Percentiles rank a stretch among this genome's conserved stretches.
These are phyloP conservation scores for Carettochelys insculpta DNA, from an alignment of 2,113 vertebrate species.

Conservation along the genomic window DNA sequence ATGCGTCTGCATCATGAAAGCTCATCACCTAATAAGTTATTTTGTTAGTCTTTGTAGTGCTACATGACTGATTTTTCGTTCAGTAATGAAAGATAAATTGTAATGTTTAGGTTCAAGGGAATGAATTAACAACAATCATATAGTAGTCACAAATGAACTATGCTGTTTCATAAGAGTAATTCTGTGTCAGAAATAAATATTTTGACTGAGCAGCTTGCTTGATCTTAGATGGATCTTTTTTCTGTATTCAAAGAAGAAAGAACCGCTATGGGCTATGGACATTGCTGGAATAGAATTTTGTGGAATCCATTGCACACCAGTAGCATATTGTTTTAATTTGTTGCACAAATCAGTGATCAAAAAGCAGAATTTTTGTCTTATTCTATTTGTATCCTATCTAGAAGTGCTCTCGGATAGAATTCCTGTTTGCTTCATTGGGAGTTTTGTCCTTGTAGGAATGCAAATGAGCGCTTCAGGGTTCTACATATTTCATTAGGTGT, in stretches of 20 bases:
- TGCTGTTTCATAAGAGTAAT: background rate
- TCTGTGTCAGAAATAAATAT: background rate
- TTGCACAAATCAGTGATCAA: background rate
- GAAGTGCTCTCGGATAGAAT: background rate
- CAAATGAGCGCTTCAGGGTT: background rate
- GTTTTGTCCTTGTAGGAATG: background rate
- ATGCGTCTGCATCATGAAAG: no score
- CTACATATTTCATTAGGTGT: background rate
- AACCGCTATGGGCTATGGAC: background rate
- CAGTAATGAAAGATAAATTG: background rate
- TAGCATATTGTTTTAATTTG: background rate
- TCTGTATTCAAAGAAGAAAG: background rate
- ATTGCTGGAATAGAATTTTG: background rate
- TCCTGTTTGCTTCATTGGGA: background rate
- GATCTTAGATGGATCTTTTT: background rate
- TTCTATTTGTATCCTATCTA: fast-evolving
- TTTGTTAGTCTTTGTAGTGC: no score
- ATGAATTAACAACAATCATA: background rate
- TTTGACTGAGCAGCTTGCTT: background rate
- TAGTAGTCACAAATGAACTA: background rate
- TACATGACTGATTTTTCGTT: background rate
- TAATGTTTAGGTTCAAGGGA: background rate
- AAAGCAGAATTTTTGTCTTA: background rate
- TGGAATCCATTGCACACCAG: background rate
- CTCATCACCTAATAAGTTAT: no score